Percentiles rank a stretch among this genome's conserved stretches.
These are phyloP conservation scores for Octonoba sinensis DNA, from an alignment of 2,888 invertebrate species.

Conservation along the genomic window DNA sequence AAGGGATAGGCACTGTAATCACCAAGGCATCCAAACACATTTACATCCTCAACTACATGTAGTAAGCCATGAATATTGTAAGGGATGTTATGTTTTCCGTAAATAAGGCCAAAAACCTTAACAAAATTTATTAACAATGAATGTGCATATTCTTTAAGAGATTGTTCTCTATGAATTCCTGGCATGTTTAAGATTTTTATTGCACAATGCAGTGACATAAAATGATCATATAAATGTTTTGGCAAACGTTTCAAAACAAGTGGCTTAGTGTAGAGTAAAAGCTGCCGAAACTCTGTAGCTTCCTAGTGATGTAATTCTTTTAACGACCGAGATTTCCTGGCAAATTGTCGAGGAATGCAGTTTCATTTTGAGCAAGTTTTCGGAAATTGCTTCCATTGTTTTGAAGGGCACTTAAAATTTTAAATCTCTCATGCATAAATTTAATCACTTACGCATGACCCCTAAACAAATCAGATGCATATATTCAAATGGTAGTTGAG, in stretches of 20 bases:
- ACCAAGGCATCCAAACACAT: constrained; percentile 65
- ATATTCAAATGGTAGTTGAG: constrained; percentile 68
- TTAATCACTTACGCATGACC: constrained; percentile 67
- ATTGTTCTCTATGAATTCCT: not conserved
- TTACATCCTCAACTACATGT: constrained; percentile 67
- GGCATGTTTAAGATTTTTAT: constrained; percentile 63
- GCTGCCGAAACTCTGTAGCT: constrained; percentile 68
- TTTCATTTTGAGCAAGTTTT: not conserved
- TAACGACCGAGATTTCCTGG: constrained; percentile 67
- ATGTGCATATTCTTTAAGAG: constrained; percentile 64
- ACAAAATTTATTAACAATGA: constrained; percentile 66
- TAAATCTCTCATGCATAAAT: constrained; percentile 66
- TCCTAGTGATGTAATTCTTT: constrained; percentile 68
- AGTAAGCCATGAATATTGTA: constrained; percentile 68
- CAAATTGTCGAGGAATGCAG: constrained; percentile 66
- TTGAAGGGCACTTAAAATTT: not conserved
- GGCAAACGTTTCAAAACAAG: constrained; percentile 66
- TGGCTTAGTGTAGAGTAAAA: constrained; percentile 68
- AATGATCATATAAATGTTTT: constrained; percentile 65
- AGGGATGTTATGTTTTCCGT: constrained; percentile 65
- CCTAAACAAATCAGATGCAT: constrained; percentile 69
- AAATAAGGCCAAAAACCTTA: constrained; percentile 59
- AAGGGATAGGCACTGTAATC: constrained; percentile 66
- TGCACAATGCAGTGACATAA: constrained; percentile 65
- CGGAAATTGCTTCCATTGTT: not conserved